A percentile compares a stretch with the other conserved stretches of the same genome.
These are phyloP conservation scores for Anarsia innoxiella DNA, from an alignment of 2,888 invertebrate genomes.

Conservation along the genomic window DNA sequence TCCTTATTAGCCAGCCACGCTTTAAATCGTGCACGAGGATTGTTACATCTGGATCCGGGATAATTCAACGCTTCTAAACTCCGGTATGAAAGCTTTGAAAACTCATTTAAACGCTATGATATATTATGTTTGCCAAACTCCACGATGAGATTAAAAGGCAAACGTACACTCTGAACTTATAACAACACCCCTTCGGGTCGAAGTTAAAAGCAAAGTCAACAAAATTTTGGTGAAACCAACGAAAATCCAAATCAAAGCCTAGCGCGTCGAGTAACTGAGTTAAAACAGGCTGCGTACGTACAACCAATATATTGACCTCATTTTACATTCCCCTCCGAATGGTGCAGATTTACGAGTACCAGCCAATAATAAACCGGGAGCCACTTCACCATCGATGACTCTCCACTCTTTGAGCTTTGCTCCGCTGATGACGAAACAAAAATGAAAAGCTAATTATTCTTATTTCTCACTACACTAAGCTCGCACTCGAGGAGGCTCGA, in stretches of 20 bases:
- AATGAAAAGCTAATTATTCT: slow-evolving; percentile 62
- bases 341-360: slow-evolving; percentile 38
- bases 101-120: neutral
- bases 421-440: slow-evolving; percentile 56
- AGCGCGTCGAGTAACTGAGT: slow-evolving; percentile 9
- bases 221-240: slow-evolving; percentile 6
- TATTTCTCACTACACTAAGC: slow-evolving; percentile 49
- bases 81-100: no score
- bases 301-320: slow-evolving; percentile 44
- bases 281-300: slow-evolving; percentile 13
- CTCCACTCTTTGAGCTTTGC: slow-evolving; percentile 55
- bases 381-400: slow-evolving; percentile 56
- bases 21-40: no score
- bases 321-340: slow-evolving; percentile 50
- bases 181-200: neutral
- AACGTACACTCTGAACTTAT: neutral
- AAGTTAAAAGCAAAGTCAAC: neutral
- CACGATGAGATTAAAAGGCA: neutral
- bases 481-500: slow-evolving; percentile 37
- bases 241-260: slow-evolving; percentile 8
- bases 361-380: slow-evolving; percentile 69
- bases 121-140: neutral
- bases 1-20: no score
- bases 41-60: no score
- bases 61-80: no score